Conservation (phyloP, 2,888 invertebrate genomes). For the Brenthis daphne region DNA sequence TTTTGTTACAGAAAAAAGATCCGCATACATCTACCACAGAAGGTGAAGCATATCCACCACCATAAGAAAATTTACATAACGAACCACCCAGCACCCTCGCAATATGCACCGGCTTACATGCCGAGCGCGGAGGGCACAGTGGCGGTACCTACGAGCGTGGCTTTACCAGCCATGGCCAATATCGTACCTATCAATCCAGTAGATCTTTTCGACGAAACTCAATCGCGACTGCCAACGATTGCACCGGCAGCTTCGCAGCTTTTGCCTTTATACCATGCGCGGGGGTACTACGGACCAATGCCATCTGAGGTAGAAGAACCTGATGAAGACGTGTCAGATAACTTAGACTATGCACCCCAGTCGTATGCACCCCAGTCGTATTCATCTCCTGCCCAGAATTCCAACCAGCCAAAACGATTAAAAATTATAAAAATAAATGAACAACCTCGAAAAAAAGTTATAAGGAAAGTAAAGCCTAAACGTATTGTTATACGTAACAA, state of each 20-base stretch:
- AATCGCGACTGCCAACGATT: constrained; percentile 51
- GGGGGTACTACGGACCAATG: constrained; percentile 75
- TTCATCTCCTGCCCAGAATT: constrained; percentile 47
- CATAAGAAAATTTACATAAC: constrained; percentile 80
- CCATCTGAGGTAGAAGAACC: constrained; percentile 64
- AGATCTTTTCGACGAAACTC: constrained; percentile 64
- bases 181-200: constrained; percentile 64
- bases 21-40: constrained; percentile 81
- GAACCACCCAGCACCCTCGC: constrained; percentile 72
- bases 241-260: constrained; percentile 64
- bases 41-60: constrained; percentile 80
- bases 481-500: constrained; percentile 57
- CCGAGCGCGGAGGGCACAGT: constrained; percentile 71
- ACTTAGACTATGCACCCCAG: constrained; percentile 55
- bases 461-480: constrained; percentile 67
- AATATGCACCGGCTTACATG: constrained; percentile 75
- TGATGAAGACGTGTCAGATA: constrained; percentile 66
- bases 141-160: constrained; percentile 63
- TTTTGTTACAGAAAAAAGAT: constrained; percentile 81
- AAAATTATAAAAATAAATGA: constrained; percentile 71
- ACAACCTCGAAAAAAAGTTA: constrained; percentile 60
- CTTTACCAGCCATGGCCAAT: constrained; percentile 62
- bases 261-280: constrained; percentile 70
- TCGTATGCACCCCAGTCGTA: constrained; percentile 56
- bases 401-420: constrained; percentile 60